Conservation (phyloP, 2,113 vertebrate genomes). For the Podiceps cristatus region DNA sequence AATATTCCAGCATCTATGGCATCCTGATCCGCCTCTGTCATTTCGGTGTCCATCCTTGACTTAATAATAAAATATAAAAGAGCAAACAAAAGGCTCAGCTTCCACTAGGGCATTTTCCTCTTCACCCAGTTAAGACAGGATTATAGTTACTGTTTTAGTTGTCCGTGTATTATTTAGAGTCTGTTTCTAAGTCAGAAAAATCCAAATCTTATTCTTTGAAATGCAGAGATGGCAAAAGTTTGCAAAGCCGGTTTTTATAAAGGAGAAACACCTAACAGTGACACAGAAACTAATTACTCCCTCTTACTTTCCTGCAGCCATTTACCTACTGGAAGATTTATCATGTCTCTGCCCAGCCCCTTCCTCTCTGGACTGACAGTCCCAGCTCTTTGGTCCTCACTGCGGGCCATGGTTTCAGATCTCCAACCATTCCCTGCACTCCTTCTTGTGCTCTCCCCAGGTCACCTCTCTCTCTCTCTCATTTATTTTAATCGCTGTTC, state of each 20-base stretch:
- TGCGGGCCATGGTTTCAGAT: fast-evolving
- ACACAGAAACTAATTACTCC: background rate
- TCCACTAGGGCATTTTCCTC: background rate
- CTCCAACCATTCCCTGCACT: background rate
- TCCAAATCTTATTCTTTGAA: background rate
- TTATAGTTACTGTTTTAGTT: background rate
- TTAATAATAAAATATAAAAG: background rate
- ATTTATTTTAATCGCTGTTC: background rate
- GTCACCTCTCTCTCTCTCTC: fast-evolving
- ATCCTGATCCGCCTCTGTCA: background rate
- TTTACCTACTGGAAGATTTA: background rate
- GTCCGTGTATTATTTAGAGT: background rate
- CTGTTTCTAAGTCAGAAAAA: background rate
- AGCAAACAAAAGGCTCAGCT: background rate
- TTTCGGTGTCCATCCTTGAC: background rate
- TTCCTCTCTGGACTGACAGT: background rate
- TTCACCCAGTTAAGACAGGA: background rate
- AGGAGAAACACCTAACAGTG: background rate
- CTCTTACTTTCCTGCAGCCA: background rate
- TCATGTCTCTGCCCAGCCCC: background rate
- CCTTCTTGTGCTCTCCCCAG: fast-evolving
- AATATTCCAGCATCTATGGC: background rate
- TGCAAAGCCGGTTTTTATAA: background rate
- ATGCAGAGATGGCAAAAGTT: background rate
- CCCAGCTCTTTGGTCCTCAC: background rate